phyloP scores from a whole-genome alignment of 2,888 invertebrate genomes.

The Oscheius sp. region DNA sequence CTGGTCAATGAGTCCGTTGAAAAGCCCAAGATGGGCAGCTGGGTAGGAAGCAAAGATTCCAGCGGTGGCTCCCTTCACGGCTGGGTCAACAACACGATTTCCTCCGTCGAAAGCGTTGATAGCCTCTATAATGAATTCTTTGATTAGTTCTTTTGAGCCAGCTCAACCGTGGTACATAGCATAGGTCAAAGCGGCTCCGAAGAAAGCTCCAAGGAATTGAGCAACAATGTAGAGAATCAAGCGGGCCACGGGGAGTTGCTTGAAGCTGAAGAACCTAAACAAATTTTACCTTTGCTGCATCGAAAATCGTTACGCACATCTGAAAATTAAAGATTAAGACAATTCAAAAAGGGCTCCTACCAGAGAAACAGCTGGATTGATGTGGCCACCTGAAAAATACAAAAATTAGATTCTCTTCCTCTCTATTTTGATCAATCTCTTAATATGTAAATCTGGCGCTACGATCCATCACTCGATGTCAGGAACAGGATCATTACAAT shows the following conservation, averaged over 20 bases:
- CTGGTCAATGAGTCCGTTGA: conserved; percentile 74
- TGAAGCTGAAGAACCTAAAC: conserved; percentile 71
- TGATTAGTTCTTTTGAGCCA: not conserved
- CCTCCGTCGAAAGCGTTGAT: conserved; percentile 72
- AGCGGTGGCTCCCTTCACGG: conserved; percentile 72
- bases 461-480: conserved; percentile 18
- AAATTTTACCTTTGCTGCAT: too few relatives aligned
- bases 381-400: conserved; percentile 72
- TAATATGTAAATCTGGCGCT: conserved; percentile 1
- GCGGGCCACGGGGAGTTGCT: conserved; percentile 70
- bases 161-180: conserved; percentile 73
- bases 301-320: too few relatives aligned
- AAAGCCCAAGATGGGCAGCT: conserved; percentile 71
- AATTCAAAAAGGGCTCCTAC: too few relatives aligned
- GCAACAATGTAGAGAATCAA: conserved; percentile 72
- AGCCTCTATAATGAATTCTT: conserved; percentile 53
- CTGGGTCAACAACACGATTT: too few relatives aligned
- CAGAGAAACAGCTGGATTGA: conserved; percentile 74
- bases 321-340: too few relatives aligned
- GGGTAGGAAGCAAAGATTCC: conserved; percentile 76
- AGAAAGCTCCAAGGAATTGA: conserved; percentile 75
- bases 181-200: conserved; percentile 73
- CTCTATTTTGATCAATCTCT: not conserved
- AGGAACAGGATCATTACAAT: conserved; percentile 6
- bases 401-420: not conserved